These are phyloP conservation scores for Sebastes hubbsi DNA, from an alignment of 2,797 vertebrate species.

Conservation along the genomic window DNA sequence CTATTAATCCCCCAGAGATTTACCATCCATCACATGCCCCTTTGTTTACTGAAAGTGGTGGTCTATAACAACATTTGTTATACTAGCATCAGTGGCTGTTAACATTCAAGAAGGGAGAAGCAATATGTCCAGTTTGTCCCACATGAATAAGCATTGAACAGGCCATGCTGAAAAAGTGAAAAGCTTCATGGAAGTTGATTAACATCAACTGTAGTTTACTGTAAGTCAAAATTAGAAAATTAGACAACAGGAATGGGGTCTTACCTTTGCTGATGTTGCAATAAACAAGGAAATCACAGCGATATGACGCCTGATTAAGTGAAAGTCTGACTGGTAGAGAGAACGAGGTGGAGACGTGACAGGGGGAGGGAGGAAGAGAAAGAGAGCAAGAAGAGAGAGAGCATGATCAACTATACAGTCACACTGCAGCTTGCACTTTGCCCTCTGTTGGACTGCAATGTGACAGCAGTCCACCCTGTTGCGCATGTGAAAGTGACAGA, in stretches of 20 bases:
- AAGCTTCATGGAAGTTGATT: conserved; percentile 3
- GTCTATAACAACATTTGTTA: background rate
- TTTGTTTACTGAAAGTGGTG: conserved; percentile 8
- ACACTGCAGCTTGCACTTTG: conserved; percentile 69
- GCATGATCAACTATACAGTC: conserved; percentile 48
- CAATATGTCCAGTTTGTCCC: background rate
- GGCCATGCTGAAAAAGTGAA: background rate
- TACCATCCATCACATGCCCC: conserved; percentile 37
- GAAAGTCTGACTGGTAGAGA: conserved; percentile 50
- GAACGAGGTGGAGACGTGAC: conserved; percentile 69
- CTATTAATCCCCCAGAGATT: conserved; percentile 31
- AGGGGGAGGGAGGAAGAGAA: conserved; percentile 51
- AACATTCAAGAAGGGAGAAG: background rate
- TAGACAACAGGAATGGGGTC: conserved; percentile 17
- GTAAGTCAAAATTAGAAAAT: background rate
- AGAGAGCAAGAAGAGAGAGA: conserved; percentile 29
- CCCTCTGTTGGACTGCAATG: conserved; percentile 64
- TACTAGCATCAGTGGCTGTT: background rate
- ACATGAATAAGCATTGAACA: background rate
- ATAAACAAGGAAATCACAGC: conserved; percentile 28
- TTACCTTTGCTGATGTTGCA: conserved; percentile 57
- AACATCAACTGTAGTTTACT: background rate
- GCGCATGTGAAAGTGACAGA: conserved; percentile 4
- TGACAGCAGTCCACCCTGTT: conserved; percentile 46
- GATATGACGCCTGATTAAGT: conserved; percentile 48